Base-by-base conservation (phyloP, 2,113 vertebrate genomes). In the Cyanoderma ruficeps region DNA sequence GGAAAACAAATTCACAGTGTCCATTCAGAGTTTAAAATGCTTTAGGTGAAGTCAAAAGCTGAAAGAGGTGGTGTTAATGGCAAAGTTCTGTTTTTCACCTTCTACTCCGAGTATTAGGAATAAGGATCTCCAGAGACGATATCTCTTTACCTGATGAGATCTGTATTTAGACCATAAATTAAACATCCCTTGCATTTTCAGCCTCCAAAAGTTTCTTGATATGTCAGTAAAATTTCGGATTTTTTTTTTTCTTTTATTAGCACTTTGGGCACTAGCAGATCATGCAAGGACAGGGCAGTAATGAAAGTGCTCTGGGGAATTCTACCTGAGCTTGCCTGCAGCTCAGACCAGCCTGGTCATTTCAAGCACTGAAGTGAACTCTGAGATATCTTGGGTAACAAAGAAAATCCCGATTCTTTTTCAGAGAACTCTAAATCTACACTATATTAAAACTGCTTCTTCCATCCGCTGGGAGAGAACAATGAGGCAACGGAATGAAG, bases 401-500 rank as follows among this genome's bases (percentile, higher is more conserved):
- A 77, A 70, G 39, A 64, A 87, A 69, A 59, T 42, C 27, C 24
- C n/a, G 6, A 8, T 13, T 28, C 7, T 37, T 47, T 65, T 52
- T 44, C 64, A 81, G 47, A 69, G 46, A 78, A 13, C 7, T 88
- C 37, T 35, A 25, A 9, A 17, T 64, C 82, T 91, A 52, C 11
- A 12, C 74, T 78, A 39, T n/a, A 28, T 33, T 47, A 79, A 89
- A n/a, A 6, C 37, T 92, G 86, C 50, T 94, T 77, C 92, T 86
- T 82, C 60, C 37, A 30, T 67, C 52, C 6, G 1, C 60, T 79
- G 69, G 28, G 60, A 78, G 67, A 80, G 67, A 82, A 81, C 42
- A 93, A 78, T 93, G 79, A 78, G 52, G 68, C 64, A 92, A 87
- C 33, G 67, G 90, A 89, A 91, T 78, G 92, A 94, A 90, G 87